These are phyloP conservation scores for Drosophila ambigua DNA, from an alignment of 1,140 invertebrate species.

Conservation along the genomic window DNA sequence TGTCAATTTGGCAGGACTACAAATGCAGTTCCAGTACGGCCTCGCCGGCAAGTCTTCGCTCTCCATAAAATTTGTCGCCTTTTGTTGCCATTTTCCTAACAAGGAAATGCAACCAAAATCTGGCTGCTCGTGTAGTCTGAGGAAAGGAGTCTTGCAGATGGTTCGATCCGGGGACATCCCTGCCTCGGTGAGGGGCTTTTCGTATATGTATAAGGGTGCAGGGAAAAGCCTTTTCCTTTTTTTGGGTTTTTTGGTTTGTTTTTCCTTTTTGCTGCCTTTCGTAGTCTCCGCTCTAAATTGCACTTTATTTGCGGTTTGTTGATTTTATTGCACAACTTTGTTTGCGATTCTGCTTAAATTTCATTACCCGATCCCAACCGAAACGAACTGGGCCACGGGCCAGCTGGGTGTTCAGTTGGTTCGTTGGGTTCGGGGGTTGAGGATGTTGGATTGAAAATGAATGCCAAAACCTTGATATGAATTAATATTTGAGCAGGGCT, in stretches of 20 bases:
- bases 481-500: slow-evolving; percentile 77
- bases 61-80: slow-evolving; percentile 39
- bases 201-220: slow-evolving; percentile 44
- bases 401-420: background rate
- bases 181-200: slow-evolving; percentile 28
- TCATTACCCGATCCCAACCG: slow-evolving; percentile 70
- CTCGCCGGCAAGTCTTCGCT: slow-evolving; percentile 13
- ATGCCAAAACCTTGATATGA: slow-evolving; percentile 80
- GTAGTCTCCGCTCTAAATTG: slow-evolving; percentile 50
- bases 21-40: slow-evolving; percentile 30
- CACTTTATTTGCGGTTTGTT: slow-evolving; percentile 70
- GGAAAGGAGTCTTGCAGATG: slow-evolving; percentile 54
- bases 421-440: background rate
- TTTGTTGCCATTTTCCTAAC: slow-evolving; percentile 34
- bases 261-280: background rate
- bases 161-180: slow-evolving; percentile 39
- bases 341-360: slow-evolving; percentile 76
- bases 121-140: slow-evolving; percentile 23
- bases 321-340: slow-evolving; percentile 73
- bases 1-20: slow-evolving; percentile 43
- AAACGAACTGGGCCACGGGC: slow-evolving; percentile 47
- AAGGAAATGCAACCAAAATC: slow-evolving; percentile 25
- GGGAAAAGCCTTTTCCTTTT: slow-evolving; percentile 31
- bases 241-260: slow-evolving; percentile 9
- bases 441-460: slow-evolving; percentile 60